Base-by-base conservation (phyloP, 2,888 invertebrate species). In the Xestia sexstrigata region DNA sequence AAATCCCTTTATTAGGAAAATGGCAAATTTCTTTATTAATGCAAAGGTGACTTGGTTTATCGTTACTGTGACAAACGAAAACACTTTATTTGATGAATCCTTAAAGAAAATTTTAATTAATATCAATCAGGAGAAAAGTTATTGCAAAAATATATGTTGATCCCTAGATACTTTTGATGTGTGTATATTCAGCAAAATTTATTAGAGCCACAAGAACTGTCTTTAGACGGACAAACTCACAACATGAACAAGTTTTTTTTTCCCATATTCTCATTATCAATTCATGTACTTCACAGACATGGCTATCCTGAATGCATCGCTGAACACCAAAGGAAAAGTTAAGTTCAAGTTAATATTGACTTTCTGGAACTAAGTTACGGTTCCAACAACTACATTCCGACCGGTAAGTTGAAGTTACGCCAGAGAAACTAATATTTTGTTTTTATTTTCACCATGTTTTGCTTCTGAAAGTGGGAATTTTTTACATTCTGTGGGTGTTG, bases 281-380 rank as follows among this genome's bases (percentile, higher is more conserved):
- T 55, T 69, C 47, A 13, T 39, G 17, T 42, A 35, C 39, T 75
- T 84, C 7, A 35, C 85, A 82, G 85, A 69, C 58, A 84, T 76
- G 81, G 68, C 60, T 35, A 60, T 75, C 45, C 39, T 9, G 65
- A 47, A 82, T 76, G 82, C 82, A 85, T 81, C 74, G 35, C 74
- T 79, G 70, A 66, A 49, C 74, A 71, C 47, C 52, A 81, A 81
- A 76, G 76, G 76, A 55, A 84, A 69, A 81, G 76, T 76, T 70
- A 81, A 69, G 71, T 65, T 82, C 60, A 82, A 81, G 85, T 71
- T 81, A 74, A 74, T 80, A 84, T 82, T 84, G 76, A 71, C 76
- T 82, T 80, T 74, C 55, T 69, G 76, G 71, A 84, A 76, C 70
- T 84, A 72, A 84, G 76, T 76, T 81, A 81, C 26, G 17, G 74